Evolutionary conservation across 2,888 invertebrate species (phyloP).

Genomic region (Arrhopalites spinosus): DNA sequence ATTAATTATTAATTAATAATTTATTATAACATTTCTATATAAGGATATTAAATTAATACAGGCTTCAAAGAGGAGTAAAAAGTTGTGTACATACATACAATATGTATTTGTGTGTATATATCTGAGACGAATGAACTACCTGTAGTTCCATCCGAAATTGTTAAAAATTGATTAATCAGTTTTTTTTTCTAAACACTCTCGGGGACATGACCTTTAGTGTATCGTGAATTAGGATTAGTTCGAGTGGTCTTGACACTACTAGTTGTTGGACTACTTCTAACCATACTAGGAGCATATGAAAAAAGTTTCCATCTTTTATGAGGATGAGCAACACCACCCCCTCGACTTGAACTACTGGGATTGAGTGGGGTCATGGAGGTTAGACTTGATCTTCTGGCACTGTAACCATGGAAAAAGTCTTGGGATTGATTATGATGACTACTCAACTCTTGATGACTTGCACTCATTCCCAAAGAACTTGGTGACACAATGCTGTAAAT

Average conservation of each 20-base stretch:
- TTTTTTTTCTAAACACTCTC: conserved; percentile 55
- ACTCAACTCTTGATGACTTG: conserved; percentile 29
- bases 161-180: too few relatives aligned
- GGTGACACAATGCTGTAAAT: conserved; percentile 27
- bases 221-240: conserved; percentile 42
- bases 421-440: background rate
- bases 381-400: conserved; percentile 51
- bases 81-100: background rate
- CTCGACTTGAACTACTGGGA: conserved; percentile 3
- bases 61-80: background rate
- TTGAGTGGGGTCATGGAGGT: conserved; percentile 40
- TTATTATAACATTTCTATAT: background rate
- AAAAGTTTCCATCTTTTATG: conserved; percentile 56
- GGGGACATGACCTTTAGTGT: conserved; percentile 53
- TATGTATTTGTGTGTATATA: background rate
- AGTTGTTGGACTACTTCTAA: conserved; percentile 31
- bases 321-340: conserved; percentile 37
- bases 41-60: background rate
- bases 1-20: too few relatives aligned
- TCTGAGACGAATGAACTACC: too few relatives aligned
- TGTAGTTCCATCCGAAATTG: too few relatives aligned
- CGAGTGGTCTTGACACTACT: conserved; percentile 41
- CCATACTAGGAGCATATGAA: conserved; percentile 51
- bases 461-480: conserved; percentile 22
- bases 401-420: conserved; percentile 30